Percentiles rank a stretch among this genome's conserved stretches.
Conservation (phyloP, 1,140 invertebrate species). For the Drosophila eugracilis region DNA sequence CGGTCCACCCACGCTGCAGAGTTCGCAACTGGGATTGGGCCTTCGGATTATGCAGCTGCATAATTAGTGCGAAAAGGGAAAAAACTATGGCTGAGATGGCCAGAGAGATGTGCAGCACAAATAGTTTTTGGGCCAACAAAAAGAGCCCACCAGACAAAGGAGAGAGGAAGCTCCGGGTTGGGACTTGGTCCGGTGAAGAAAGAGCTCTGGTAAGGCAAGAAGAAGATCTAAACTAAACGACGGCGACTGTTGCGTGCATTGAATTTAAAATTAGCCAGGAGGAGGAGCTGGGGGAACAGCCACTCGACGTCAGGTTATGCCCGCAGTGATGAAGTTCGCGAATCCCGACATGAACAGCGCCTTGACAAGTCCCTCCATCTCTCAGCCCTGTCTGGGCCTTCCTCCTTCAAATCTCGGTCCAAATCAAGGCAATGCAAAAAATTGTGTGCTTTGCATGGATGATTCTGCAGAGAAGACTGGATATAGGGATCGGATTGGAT, state of each 20-base stretch:
- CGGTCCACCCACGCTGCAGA: slow-evolving; percentile 65
- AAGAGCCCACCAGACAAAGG: slow-evolving; percentile 26
- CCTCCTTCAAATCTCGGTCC: slow-evolving; percentile 39
- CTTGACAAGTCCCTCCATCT: slow-evolving; percentile 27
- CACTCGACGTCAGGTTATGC: slow-evolving; percentile 46
- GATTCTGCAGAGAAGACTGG: slow-evolving; percentile 13
- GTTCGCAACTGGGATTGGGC: slow-evolving; percentile 35
- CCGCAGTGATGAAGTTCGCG: slow-evolving; percentile 50
- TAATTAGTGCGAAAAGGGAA: slow-evolving; percentile 69
- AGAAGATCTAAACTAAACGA: slow-evolving; percentile 65
- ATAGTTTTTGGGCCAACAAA: slow-evolving; percentile 68
- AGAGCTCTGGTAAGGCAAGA: slow-evolving; percentile 2
- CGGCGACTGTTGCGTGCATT: slow-evolving; percentile 78
- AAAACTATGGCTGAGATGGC: slow-evolving; percentile 14
- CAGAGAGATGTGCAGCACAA: slow-evolving; percentile 58
- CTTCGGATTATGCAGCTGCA: slow-evolving; percentile 64
- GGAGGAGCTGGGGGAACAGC: slow-evolving; percentile 5
- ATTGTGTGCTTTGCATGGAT: slow-evolving; percentile 52
- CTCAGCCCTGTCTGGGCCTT: neutral
- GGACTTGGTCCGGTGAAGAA: too few relatives aligned
- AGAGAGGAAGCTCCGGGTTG: slow-evolving; percentile 3
- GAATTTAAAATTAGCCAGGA: slow-evolving; percentile 73
- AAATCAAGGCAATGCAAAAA: slow-evolving; percentile 42
- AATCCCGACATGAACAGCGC: slow-evolving; percentile 28
- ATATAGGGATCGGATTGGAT: neutral